A percentile compares a stretch with the other conserved stretches of the same genome.
Conservation (phyloP, 1,140 invertebrate genomes). For the Lordiphosa stackelbergi region DNA sequence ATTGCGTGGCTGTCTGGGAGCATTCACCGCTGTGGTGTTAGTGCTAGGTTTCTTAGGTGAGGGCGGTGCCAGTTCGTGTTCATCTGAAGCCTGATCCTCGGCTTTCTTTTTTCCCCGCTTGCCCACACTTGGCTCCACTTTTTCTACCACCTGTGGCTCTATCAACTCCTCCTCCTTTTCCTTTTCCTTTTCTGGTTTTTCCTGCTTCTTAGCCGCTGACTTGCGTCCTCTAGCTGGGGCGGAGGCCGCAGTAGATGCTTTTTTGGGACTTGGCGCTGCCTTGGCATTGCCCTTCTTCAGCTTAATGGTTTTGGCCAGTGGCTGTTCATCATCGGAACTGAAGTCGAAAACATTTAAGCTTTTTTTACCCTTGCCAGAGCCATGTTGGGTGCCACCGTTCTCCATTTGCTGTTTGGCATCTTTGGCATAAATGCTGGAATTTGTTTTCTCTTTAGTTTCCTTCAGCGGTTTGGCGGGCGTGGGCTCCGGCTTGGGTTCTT, state of each 20-base stretch:
- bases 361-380: slow-evolving; percentile 40
- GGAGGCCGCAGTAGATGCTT: slow-evolving; percentile 19
- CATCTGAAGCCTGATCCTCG: slow-evolving; percentile 22
- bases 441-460: slow-evolving; percentile 57
- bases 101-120: slow-evolving; percentile 43
- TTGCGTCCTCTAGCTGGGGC: slow-evolving; percentile 48
- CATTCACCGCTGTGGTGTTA: background rate
- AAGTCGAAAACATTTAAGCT: slow-evolving; percentile 76
- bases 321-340: slow-evolving; percentile 77
- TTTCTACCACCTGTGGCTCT: slow-evolving; percentile 1
- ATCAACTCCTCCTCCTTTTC: slow-evolving; percentile 4
- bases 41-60: slow-evolving; percentile 43
- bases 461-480: slow-evolving; percentile 26
- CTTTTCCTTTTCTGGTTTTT: slow-evolving; percentile 21
- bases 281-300: slow-evolving; percentile 59
- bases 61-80: slow-evolving; percentile 39
- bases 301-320: slow-evolving; percentile 74
- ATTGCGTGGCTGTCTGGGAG: slow-evolving; percentile 38
- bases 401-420: slow-evolving; percentile 64
- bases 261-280: slow-evolving; percentile 30
- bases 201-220: slow-evolving; percentile 19
- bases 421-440: slow-evolving; percentile 72
- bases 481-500: slow-evolving; percentile 22
- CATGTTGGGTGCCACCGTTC: slow-evolving; percentile 40
- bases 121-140: background rate